Conservation (phyloP, 2,113 vertebrate species). For the Tetrao urogallus region DNA sequence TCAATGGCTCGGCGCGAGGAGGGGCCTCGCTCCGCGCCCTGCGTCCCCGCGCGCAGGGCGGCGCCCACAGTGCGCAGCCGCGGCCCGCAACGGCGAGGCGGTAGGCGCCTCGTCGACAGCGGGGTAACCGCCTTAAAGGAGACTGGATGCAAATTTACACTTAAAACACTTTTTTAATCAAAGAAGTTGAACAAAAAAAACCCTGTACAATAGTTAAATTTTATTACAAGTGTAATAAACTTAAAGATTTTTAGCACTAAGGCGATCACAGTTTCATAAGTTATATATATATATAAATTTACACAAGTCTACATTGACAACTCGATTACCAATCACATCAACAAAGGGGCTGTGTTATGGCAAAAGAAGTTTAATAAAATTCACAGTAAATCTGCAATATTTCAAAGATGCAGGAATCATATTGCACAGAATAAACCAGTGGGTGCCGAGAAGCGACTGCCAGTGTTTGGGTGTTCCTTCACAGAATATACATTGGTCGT, state of each 20-base stretch:
- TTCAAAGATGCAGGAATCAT: conserved; percentile 84
- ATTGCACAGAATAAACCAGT: conserved; percentile 85
- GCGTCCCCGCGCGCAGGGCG: no score
- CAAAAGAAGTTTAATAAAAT: conserved; percentile 82
- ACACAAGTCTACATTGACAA: conserved; percentile 75
- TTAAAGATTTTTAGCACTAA: conserved; percentile 74
- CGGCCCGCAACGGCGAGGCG: no score
- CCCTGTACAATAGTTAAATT: conserved; percentile 69
- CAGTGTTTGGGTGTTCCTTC: conserved; percentile 77
- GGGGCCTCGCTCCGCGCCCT: no score
- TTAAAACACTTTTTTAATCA: not conserved
- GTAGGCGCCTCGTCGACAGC: no score
- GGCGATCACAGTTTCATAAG: conserved; percentile 78
- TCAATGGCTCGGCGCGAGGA: not conserved
- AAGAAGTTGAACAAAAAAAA: not conserved
- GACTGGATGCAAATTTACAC: rapidly evolving
- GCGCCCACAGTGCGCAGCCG: no score
- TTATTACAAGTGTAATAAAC: conserved; percentile 82
- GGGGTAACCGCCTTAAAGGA: not conserved
- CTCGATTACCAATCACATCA: conserved; percentile 74
- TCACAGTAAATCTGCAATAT: conserved; percentile 86
- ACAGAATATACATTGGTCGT: conserved; percentile 85
- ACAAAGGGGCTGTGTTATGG: conserved; percentile 78
- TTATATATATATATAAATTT: conserved; percentile 78
- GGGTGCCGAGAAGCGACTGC: conserved; percentile 74